Conservation (phyloP, 2,888 invertebrate species). For the Netelia inedita region DNA sequence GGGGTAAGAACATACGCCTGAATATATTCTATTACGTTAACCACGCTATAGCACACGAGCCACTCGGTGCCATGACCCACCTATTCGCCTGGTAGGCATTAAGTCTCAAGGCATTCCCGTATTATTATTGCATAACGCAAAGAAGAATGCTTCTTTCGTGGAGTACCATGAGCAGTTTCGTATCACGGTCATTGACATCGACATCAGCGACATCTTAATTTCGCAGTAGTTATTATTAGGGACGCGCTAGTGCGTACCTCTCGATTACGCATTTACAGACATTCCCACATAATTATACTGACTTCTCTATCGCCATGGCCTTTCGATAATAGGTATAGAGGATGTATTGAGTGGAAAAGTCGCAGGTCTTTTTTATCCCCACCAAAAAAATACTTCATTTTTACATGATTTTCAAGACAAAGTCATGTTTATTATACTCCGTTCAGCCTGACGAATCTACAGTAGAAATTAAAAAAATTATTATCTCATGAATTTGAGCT, state of each 20-base stretch:
- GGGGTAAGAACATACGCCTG: constrained; percentile 3
- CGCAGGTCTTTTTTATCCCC: too few relatives aligned
- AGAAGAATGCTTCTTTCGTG: constrained; percentile 12
- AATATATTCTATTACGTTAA: constrained; percentile 4
- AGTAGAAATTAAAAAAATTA: too few relatives aligned
- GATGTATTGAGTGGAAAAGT: too few relatives aligned
- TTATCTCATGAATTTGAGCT: too few relatives aligned
- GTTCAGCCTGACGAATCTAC: too few relatives aligned
- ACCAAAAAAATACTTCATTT: too few relatives aligned
- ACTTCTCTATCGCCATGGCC: too few relatives aligned
- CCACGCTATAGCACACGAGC: background rate
- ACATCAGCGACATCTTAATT: background rate
- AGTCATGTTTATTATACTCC: too few relatives aligned
- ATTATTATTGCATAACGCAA: constrained; percentile 25
- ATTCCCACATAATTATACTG: background rate
- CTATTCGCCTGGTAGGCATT: constrained; percentile 6
- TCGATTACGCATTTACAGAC: background rate
- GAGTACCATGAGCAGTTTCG: constrained; percentile 13
- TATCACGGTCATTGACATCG: constrained; percentile 29
- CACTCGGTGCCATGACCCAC: constrained; percentile 14
- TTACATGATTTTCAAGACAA: too few relatives aligned
- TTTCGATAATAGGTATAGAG: too few relatives aligned
- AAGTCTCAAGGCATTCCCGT: background rate
- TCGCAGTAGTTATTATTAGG: background rate
- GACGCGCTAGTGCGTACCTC: background rate